These are phyloP conservation scores for Otocyon megalotis DNA, from an alignment of 2,113 vertebrate species.

Conservation along the genomic window DNA sequence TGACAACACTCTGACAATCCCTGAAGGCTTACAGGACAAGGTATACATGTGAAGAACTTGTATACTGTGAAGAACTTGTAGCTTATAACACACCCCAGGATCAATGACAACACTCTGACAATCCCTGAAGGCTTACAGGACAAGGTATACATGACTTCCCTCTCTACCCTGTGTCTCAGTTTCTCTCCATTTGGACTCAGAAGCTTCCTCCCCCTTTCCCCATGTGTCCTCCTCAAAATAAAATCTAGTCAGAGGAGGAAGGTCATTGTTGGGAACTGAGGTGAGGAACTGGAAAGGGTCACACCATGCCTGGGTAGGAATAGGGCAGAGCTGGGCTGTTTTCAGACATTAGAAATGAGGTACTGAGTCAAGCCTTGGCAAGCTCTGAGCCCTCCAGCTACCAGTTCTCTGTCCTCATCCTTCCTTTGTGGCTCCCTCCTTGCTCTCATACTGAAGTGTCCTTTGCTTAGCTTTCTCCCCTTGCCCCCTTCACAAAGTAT, in stretches of 20 bases:
- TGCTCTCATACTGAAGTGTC: not conserved
- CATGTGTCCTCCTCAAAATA: not conserved
- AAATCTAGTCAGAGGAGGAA: not conserved
- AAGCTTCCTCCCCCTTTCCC: not conserved
- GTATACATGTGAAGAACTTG: too few relatives aligned
- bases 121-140: not conserved
- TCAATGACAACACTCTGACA: not conserved
- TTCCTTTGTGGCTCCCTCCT: not conserved
- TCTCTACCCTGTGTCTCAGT: not conserved
- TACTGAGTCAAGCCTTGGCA: not conserved
- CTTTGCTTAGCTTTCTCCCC: constrained; percentile 20
- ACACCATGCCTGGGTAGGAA: not conserved
- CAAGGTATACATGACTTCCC: not conserved
- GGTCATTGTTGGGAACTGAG: not conserved
- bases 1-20: not conserved
- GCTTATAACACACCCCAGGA: fast-evolving
- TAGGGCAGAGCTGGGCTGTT: not conserved
- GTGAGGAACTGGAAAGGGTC: not conserved
- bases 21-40: not conserved
- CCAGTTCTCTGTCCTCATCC: not conserved
- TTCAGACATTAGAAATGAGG: not conserved
- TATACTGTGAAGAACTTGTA: too few relatives aligned
- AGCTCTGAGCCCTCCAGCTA: not conserved
- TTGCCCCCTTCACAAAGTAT: not conserved
- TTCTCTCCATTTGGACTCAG: constrained; percentile 32